Percentiles rank a stretch among this genome's conserved stretches.
phyloP scores from a whole-genome alignment of 2,888 invertebrate genomes.

The Rhagophthalmus giganteus region DNA sequence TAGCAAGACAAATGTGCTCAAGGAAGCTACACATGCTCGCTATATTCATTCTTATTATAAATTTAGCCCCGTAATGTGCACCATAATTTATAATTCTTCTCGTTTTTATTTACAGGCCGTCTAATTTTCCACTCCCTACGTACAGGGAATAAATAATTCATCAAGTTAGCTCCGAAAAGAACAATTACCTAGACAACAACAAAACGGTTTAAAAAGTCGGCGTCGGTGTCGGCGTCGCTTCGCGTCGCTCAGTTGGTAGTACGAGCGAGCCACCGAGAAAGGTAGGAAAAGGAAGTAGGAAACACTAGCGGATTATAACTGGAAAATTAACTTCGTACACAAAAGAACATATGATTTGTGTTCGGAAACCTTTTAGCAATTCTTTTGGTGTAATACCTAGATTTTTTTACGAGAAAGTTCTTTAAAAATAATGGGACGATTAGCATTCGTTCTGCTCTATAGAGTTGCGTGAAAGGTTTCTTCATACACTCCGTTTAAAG shows the following conservation, averaged over 20 bases:
- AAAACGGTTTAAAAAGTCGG: too few species aligned
- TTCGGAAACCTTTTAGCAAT: too few species aligned
- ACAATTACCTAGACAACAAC: background rate
- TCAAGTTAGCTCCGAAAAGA: conserved; percentile 14
- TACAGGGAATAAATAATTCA: conserved; percentile 9
- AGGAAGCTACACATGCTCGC: too few species aligned
- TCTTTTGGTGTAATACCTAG: background rate
- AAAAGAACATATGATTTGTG: background rate
- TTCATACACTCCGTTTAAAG: conserved; percentile 19
- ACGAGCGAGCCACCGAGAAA: background rate
- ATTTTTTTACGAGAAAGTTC: background rate
- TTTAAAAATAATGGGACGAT: conserved; percentile 5
- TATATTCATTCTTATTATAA: too few species aligned
- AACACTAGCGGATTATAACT: background rate
- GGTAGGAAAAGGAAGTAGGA: background rate
- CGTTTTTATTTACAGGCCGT: background rate
- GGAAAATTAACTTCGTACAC: background rate
- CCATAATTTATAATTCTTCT: background rate
- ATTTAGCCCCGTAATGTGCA: background rate
- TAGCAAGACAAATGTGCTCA: too few species aligned
- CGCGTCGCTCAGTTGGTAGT: background rate
- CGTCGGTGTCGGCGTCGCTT: too few species aligned
- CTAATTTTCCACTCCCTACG: background rate
- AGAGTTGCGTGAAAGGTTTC: conserved; percentile 7
- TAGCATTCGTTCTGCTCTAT: conserved; percentile 9